These are phyloP conservation scores for Chrysolina americana DNA, from an alignment of 2,888 invertebrate species.

Conservation along the genomic window DNA sequence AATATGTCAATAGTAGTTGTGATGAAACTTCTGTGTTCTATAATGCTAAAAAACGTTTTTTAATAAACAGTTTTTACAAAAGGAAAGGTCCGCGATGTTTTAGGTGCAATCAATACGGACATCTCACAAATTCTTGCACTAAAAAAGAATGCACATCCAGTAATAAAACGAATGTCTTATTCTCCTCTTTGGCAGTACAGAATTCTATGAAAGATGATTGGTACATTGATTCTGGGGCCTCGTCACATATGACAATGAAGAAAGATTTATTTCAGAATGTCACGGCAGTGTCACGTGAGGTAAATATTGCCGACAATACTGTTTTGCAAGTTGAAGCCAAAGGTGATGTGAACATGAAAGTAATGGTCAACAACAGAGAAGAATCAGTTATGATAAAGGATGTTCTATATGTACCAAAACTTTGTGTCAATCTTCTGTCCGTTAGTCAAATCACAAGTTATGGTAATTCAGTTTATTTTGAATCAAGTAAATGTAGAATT, in stretches of 20 bases:
- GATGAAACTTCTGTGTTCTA: too few relatives aligned
- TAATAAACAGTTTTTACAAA: too few relatives aligned
- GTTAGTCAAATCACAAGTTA: neutral
- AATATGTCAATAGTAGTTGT: too few relatives aligned
- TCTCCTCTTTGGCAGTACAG: neutral
- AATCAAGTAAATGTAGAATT: neutral
- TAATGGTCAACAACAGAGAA: neutral
- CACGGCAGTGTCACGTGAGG: neutral
- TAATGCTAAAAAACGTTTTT: too few relatives aligned
- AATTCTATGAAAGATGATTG: neutral
- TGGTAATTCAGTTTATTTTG: neutral
- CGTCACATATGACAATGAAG: slow-evolving; percentile 1
- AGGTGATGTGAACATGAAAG: neutral
- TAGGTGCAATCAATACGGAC: neutral
- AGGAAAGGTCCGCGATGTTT: too few relatives aligned
- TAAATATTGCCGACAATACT: neutral
- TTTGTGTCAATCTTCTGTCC: neutral
- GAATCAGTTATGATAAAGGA: neutral
- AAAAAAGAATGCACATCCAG: neutral
- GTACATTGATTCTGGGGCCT: neutral
- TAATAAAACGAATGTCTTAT: neutral
- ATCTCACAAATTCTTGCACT: neutral
- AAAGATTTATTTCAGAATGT: neutral
- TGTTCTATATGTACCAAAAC: neutral
- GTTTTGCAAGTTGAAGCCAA: neutral